phyloP scores from a whole-genome alignment of 2,797 vertebrate genomes.

The Parambassis ranga region DNA sequence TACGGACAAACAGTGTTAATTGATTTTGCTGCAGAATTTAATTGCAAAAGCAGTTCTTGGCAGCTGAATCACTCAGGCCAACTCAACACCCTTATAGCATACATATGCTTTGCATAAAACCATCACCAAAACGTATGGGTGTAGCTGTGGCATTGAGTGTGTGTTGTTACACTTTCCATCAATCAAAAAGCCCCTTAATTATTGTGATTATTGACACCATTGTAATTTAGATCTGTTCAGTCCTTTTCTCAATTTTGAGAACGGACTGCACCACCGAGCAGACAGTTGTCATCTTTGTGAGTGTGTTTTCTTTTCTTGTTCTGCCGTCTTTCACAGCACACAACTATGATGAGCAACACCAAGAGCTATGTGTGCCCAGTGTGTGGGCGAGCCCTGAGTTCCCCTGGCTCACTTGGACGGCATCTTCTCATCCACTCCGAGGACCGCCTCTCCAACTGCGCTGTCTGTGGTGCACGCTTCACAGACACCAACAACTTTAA shows the following conservation, averaged over 20 bases:
- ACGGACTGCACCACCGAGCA: background rate
- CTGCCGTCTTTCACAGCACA: slow-evolving; percentile 84
- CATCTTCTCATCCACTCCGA: slow-evolving; percentile 98
- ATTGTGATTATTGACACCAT: too few relatives aligned
- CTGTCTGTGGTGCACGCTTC: slow-evolving; percentile 94
- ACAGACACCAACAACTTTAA: slow-evolving; percentile 94
- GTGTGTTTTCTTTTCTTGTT: slow-evolving; percentile 7
- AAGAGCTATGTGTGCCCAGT: slow-evolving; percentile 97
- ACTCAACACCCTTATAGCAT: too few relatives aligned
- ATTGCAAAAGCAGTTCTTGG: too few relatives aligned
- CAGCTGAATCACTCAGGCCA: too few relatives aligned
- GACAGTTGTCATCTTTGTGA: background rate
- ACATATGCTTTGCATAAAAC: too few relatives aligned
- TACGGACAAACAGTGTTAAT: background rate
- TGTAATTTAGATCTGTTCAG: background rate
- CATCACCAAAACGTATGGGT: too few relatives aligned
- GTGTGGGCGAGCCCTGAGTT: slow-evolving; percentile 95
- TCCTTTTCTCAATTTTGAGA: background rate
- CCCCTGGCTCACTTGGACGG: slow-evolving; percentile 93
- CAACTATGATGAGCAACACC: slow-evolving; percentile 88
- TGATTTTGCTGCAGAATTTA: background rate
- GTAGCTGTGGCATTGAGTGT: too few relatives aligned
- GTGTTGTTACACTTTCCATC: too few relatives aligned
- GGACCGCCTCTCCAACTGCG: slow-evolving; percentile 97
- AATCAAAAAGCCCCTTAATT: too few relatives aligned